A percentile compares a stretch with the other conserved stretches of the same genome.
These are phyloP conservation scores for Lamproptera curius DNA, from an alignment of 2,888 invertebrate species.

Conservation along the genomic window DNA sequence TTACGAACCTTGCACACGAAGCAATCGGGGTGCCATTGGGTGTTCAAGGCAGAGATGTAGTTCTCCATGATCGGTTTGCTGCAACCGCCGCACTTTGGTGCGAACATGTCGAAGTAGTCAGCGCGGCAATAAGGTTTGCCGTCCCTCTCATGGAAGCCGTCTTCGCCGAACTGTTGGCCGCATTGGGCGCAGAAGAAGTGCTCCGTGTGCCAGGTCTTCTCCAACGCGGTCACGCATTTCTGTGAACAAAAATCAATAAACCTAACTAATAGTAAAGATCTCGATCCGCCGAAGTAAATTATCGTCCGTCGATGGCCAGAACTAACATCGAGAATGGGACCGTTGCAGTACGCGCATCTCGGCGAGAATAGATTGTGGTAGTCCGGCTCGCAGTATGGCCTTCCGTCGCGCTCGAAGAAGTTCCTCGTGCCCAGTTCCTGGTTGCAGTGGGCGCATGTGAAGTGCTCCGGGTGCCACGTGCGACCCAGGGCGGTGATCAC, in stretches of 20 bases:
- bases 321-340: conserved; percentile 98
- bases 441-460: conserved; percentile 97
- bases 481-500: conserved; percentile 98
- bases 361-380: conserved; percentile 99
- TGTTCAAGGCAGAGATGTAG: conserved; percentile 97
- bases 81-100: conserved; percentile 98
- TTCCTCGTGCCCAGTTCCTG: conserved; percentile 97
- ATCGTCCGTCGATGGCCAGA: conserved; percentile 6
- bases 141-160: conserved; percentile 97
- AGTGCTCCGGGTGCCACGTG: conserved; percentile 99
- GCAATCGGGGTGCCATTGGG: conserved; percentile 99
- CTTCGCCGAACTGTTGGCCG: conserved; percentile 97
- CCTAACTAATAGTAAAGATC: conserved; percentile 20
- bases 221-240: conserved; percentile 99
- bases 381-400: conserved; percentile 98
- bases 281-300: not conserved
- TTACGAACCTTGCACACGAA: conserved; percentile 98
- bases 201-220: conserved; percentile 99
- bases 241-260: conserved; percentile 64
- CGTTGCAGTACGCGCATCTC: conserved; percentile 98
- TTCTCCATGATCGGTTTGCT: conserved; percentile 97
- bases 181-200: conserved; percentile 99
- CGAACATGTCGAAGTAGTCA: conserved; percentile 98
- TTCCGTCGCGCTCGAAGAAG: conserved; percentile 98
- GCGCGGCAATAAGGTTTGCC: conserved; percentile 97